Conservation (phyloP, 2,888 invertebrate species). For the Anoplius nigerrimus region DNA sequence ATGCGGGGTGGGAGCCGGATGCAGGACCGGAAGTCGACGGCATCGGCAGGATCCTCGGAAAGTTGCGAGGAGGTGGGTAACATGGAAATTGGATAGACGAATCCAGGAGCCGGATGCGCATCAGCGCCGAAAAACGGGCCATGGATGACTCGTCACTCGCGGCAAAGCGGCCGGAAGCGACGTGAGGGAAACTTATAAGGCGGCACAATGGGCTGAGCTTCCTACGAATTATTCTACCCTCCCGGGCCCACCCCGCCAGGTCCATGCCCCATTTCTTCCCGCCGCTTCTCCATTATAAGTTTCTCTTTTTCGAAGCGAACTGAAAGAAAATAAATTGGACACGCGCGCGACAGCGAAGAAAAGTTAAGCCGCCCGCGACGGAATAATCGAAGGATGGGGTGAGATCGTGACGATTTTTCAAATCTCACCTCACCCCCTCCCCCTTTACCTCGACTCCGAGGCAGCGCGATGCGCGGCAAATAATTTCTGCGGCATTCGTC, state of each 20-base stretch:
- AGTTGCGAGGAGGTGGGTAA: background rate
- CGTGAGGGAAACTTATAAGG: conserved; percentile 38
- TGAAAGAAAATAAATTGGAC: conserved; percentile 34
- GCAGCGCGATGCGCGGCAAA: background rate
- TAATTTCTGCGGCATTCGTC: background rate
- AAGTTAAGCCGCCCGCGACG: conserved; percentile 23
- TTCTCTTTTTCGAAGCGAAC: conserved; percentile 31
- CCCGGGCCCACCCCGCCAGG: background rate
- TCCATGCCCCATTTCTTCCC: conserved; percentile 11
- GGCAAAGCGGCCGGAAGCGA: conserved; percentile 9
- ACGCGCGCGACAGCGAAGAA: conserved; percentile 12
- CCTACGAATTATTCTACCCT: conserved; percentile 45
- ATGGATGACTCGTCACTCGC: conserved; percentile 1
- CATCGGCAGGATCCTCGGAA: background rate
- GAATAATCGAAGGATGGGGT: conserved; percentile 37
- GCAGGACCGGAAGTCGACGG: background rate
- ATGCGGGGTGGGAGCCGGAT: background rate
- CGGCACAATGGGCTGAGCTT: conserved; percentile 40
- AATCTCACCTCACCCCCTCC: conserved; percentile 5
- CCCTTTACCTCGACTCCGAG: background rate
- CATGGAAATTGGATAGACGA: conserved; percentile 17
- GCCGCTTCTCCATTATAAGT: conserved; percentile 45
- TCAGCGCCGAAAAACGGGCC: background rate
- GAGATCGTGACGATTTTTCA: conserved; percentile 35
- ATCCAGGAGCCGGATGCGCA: conserved; percentile 4